Evolutionary conservation across 1,140 invertebrate species (phyloP), one percentile per base, ranked within the genome.

Genomic region (Zaprionus kolodkinae): DNA sequence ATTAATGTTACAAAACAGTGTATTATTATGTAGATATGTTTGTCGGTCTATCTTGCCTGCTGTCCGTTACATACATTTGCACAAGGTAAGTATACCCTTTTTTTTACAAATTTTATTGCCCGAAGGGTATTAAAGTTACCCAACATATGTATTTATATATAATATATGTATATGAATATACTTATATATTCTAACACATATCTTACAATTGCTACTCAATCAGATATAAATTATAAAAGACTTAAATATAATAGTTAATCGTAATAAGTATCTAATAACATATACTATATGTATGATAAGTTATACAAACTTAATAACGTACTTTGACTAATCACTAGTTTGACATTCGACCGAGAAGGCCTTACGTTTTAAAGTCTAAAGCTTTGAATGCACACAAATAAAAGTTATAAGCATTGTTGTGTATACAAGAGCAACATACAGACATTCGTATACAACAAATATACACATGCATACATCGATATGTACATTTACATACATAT

Each of bases 331-430:
- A 75, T 71, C 68, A 76, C 65, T 69, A 54, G 56, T 65, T 65
- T 60, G 61, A 76, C 73, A 65, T 76, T 76, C 74, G 61, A 76
- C 69, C 74, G 68, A 76, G 68, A 76, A 54, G 57, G 60, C 68
- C 68, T 76, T 76, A 65, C 69, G 63, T 67, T 76, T 61, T 72
- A 60, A 65, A 65, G 65, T 76, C 60, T 80, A 69, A 68, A 56
- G 38, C 59, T 62, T 62, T 21, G 67, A 79, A 52, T 66, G 63
- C 50, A 61, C 60, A 62, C 15, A 30, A 63, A 57, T 36, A 35
- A 54, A 30, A 21, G 35, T 59, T 65, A 45, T 70, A 63, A 35
- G 52, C 36, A 33, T 54, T 9, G 50, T 50, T 62, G 9, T 50
- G 30, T 52, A 21, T 36, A 38, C 27, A 30, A 30, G 27, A 30